Percentiles rank a stretch among this genome's conserved stretches.
Conservation (phyloP, 2,113 vertebrate species). For the Cheilinus undulatus region DNA sequence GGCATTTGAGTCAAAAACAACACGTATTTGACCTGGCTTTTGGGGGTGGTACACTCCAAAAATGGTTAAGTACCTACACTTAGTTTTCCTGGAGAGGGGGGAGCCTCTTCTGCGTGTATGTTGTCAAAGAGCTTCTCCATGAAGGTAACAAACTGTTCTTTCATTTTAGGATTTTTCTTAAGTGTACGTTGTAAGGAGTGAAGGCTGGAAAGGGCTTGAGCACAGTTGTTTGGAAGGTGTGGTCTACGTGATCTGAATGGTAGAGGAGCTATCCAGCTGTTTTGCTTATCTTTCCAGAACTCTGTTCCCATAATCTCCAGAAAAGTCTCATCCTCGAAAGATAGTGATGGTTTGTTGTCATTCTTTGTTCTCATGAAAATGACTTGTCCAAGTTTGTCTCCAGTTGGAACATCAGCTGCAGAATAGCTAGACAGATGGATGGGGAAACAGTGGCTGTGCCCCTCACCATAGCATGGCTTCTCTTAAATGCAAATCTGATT, state of each 20-base stretch:
- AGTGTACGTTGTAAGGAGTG: neutral
- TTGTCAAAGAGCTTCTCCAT: neutral
- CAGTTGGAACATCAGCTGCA: neutral
- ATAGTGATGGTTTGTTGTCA: neutral
- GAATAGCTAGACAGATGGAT: too few species aligned
- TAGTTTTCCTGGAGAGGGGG: neutral
- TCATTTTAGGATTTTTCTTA: neutral
- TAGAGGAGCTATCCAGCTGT: neutral
- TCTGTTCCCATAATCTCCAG: neutral
- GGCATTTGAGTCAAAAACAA: neutral
- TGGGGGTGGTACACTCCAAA: neutral
- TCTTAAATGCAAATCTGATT: constrained; percentile 1
- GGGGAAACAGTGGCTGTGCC: neutral
- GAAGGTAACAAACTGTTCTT: neutral
- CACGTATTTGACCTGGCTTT: neutral
- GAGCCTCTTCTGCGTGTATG: neutral
- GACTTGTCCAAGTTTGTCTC: too few species aligned
- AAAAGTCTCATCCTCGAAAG: neutral
- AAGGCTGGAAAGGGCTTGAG: neutral
- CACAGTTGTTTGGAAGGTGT: neutral
- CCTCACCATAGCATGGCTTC: neutral
- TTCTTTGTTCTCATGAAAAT: constrained; percentile 4
- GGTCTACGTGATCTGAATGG: neutral
- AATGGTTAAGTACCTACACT: neutral
- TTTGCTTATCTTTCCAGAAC: neutral